A percentile compares a stretch with the other conserved stretches of the same genome.
These are phyloP conservation scores for rabbit (Oryctolagus cuniculus) DNA, from an alignment of 2,113 vertebrate species.

Conservation along the genomic window mOryCun1.1 NC_091434.1:22614001-22614500, in stretches of 20 bases:
- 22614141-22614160: background rate
- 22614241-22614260: background rate
- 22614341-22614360: background rate
- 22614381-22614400: background rate
- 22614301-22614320: background rate
- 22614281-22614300: background rate
- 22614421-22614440: background rate
- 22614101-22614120: background rate
- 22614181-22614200: background rate
- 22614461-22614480: too few species aligned
- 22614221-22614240: background rate
- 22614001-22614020: background rate
- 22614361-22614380: background rate
- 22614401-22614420: background rate
- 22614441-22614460: background rate
- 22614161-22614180: background rate
- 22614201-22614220: background rate
- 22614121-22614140: background rate
- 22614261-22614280: background rate
- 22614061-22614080: too few species aligned
- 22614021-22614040: background rate
- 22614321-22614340: background rate
- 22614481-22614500: background rate
- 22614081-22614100: background rate
- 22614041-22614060: background rate